Conservation (phyloP, 2,888 invertebrate genomes). For the Drosophila kokeensis region DNA sequence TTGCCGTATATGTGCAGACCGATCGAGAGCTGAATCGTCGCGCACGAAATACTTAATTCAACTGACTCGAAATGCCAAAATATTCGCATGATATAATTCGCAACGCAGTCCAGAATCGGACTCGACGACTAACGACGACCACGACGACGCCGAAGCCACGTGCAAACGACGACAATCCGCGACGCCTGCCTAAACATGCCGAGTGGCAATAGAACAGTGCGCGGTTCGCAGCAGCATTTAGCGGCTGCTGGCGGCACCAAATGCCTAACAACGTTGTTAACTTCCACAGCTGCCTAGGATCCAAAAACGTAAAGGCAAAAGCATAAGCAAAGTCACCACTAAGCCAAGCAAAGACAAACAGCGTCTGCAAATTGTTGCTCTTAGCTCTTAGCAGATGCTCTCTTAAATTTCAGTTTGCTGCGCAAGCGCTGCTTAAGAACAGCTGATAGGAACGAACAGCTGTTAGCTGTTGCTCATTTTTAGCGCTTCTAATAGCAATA, state of each 20-base stretch:
- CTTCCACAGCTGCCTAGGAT: slow-evolving; percentile 50
- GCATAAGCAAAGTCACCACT: slow-evolving; percentile 23
- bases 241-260: slow-evolving; percentile 45
- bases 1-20: not conserved
- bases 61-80: slow-evolving; percentile 55
- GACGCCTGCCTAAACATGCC: slow-evolving; percentile 51
- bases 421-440: slow-evolving; percentile 59
- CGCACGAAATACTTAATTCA: slow-evolving; percentile 63
- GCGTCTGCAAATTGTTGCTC: slow-evolving; percentile 42
- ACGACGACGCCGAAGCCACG: slow-evolving; percentile 17
- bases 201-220: slow-evolving; percentile 58
- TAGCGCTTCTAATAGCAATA: slow-evolving; percentile 19
- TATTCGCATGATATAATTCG: slow-evolving; percentile 36
- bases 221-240: slow-evolving; percentile 48
- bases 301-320: slow-evolving; percentile 26
- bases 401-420: slow-evolving; percentile 50
- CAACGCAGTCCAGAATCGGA: slow-evolving; percentile 16
- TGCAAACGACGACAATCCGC: slow-evolving; percentile 26
- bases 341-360: slow-evolving; percentile 45
- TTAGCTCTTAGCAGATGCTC: slow-evolving; percentile 27
- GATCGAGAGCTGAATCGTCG: slow-evolving; percentile 46
- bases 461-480: slow-evolving; percentile 60
- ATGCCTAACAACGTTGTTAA: slow-evolving; percentile 39
- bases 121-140: slow-evolving; percentile 25
- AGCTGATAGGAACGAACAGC: slow-evolving; percentile 55